Base-by-base conservation (phyloP, 2,888 invertebrate species). In the Automeris io region DNA sequence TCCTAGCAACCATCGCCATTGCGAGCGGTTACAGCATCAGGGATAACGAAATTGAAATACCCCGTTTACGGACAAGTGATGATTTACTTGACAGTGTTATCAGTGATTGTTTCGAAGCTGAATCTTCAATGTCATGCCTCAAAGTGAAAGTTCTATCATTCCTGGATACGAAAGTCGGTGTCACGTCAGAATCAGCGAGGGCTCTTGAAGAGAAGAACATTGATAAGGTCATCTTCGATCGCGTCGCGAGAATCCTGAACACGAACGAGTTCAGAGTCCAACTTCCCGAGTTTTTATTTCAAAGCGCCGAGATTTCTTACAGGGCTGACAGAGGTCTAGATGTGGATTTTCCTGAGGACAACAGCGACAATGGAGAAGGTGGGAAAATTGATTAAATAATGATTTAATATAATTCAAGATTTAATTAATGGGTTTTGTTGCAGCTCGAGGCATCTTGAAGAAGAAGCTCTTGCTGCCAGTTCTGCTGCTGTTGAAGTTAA, bases 391-490 rank as follows among this genome's bases (percentile, higher is more conserved):
- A 11, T 25, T 5, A 16, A 9, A 8, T 9, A 25, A 19, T 19
- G 5, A 32, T 18, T 8, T 32, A 29, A 18, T 2, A 6, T 19
- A 1, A 12, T 34, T 13, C 11, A 12, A 35, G n/a, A 35, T 39
- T 41, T 48, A 46, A 45, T 35, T 37, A 12, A 2, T 16, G 25
- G 25, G 13, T 54, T 43, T 54, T 51, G 35, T 81, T 74, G 7
- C 73, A 93, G 95, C 92, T 57, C 91, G 94, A 47, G 93, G 93
- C 57, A 86, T 92, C 70, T 87, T 94, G 61, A 94, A 95, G 88
- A 94, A 95, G 87, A 95, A 95, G 72, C 89, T 95, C 33, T 86
- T 95, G 47, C 82, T 95, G 62, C 95, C 95, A 9, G 88, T 95
- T 45, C 80, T 95, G 52, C 82, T 95, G 51, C 88, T 95, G 35